phyloP scores from a whole-genome alignment of 2,888 invertebrate genomes.

The Cheiracanthium punctorium region DNA sequence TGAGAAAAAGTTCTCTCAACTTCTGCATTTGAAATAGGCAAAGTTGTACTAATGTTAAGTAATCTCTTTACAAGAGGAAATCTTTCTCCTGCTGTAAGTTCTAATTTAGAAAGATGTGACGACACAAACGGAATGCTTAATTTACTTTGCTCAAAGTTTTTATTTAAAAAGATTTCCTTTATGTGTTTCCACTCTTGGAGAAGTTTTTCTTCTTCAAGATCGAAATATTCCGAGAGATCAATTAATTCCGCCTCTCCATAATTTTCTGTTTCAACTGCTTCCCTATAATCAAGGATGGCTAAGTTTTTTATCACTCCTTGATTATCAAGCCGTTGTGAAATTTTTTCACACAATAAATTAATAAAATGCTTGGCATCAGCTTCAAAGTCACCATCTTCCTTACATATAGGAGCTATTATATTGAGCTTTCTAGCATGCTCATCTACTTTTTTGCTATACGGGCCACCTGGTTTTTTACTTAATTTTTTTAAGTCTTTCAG shows the following conservation, averaged over 20 bases:
- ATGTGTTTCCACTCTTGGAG: not conserved
- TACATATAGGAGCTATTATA: not conserved
- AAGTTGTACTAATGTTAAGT: too few relatives aligned
- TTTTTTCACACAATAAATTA: not conserved
- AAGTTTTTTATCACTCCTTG: not conserved
- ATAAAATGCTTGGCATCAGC: not conserved
- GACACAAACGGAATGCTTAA: too few relatives aligned
- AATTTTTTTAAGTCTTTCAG: not conserved
- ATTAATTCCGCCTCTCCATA: not conserved
- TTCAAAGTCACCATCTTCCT: not conserved
- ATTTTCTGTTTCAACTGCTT: not conserved
- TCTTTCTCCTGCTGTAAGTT: too few relatives aligned
- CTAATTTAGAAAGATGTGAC: too few relatives aligned
- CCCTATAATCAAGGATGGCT: not conserved
- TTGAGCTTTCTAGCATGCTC: not conserved
- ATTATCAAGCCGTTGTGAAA: not conserved
- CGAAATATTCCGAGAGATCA: not conserved
- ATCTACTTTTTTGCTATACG: not conserved
- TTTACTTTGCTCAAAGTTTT: too few relatives aligned
- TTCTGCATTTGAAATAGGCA: too few relatives aligned
- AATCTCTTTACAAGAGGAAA: too few relatives aligned
- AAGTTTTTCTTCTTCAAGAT: not conserved
- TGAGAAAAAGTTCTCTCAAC: too few relatives aligned
- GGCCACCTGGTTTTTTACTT: not conserved
- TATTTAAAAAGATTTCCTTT: not conserved